Conservation (phyloP, 2,797 vertebrate genomes). For the Microchirus variegatus region DNA sequence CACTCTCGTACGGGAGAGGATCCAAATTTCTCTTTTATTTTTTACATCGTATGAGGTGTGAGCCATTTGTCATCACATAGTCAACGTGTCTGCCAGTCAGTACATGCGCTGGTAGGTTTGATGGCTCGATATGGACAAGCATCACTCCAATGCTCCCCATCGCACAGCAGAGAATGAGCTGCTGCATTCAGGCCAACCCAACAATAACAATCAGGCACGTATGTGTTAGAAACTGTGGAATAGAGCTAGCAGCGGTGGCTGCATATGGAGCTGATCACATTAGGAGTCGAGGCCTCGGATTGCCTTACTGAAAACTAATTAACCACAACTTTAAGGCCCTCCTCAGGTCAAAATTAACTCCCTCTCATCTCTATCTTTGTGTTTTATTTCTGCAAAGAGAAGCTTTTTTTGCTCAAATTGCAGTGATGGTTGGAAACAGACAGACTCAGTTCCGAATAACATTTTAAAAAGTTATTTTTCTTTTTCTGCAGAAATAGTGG, state of each 20-base stretch:
- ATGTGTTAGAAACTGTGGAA: conserved; percentile 63
- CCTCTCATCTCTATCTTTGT: conserved; percentile 26
- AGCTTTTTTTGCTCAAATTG: conserved; percentile 3
- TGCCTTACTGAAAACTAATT: conserved; percentile 80
- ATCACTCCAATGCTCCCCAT: conserved; percentile 58
- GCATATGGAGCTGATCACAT: conserved; percentile 79
- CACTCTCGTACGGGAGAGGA: conserved; percentile 24
- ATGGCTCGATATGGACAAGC: conserved; percentile 55
- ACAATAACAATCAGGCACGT: conserved; percentile 78
- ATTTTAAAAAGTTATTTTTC: conserved; percentile 10
- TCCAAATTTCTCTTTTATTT: conserved; percentile 45
- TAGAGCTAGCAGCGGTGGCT: conserved; percentile 39
- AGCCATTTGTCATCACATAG: conserved; percentile 74
- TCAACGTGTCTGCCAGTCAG: conserved; percentile 43
- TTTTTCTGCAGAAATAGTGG: conserved; percentile 39
- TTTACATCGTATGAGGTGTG: conserved; percentile 60
- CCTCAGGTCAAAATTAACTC: conserved; percentile 55
- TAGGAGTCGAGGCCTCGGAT: conserved; percentile 59
- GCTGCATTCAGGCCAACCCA: conserved; percentile 62
- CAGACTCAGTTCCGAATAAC: conserved; percentile 16
- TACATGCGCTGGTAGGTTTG: conserved; percentile 16
- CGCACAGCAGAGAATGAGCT: conserved; percentile 49
- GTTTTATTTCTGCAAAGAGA: conserved; percentile 26
- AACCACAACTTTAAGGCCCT: conserved; percentile 55
- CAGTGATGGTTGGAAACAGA: conserved; percentile 23